phyloP scores from a whole-genome alignment of 2,113 vertebrate species.

The Panthera uncia region DNA sequence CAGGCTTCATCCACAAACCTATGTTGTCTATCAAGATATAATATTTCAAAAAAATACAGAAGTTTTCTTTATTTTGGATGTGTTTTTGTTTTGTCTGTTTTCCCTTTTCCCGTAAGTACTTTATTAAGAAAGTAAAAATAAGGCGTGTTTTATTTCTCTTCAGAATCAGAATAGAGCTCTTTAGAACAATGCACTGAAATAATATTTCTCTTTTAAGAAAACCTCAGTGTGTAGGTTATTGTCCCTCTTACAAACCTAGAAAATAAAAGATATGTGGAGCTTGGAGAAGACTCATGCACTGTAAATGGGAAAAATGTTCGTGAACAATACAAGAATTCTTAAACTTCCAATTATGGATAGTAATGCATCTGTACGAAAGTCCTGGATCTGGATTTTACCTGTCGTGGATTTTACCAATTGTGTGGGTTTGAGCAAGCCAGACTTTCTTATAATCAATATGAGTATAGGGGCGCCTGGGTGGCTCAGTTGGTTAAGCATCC shows the following conservation, averaged over 20 bases:
- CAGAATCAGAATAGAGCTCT: slow-evolving; percentile 6
- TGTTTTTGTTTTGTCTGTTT: slow-evolving; percentile 23
- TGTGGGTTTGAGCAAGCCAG: neutral
- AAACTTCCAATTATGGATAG: neutral
- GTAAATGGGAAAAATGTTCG: neutral
- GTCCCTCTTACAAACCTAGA: neutral
- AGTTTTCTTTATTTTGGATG: slow-evolving; percentile 22
- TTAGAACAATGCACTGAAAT: slow-evolving; percentile 28
- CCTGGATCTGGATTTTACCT: neutral
- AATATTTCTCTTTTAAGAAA: slow-evolving; percentile 33
- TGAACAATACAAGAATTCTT: neutral
- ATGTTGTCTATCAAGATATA: neutral
- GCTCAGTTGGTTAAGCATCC: too few species aligned
- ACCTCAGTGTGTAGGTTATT: neutral
- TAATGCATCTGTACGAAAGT: neutral
- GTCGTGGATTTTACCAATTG: neutral
- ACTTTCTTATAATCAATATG: neutral
- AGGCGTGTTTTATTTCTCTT: slow-evolving; percentile 1
- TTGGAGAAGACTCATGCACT: neutral
- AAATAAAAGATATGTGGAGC: slow-evolving; percentile 10
- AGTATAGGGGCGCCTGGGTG: neutral
- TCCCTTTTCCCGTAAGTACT: slow-evolving; percentile 1
- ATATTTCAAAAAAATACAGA: neutral
- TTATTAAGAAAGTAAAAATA: slow-evolving; percentile 29
- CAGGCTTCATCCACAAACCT: neutral